Base-by-base conservation (phyloP, 23 tunicate species). In the Trididemnum nubilum region DNA sequence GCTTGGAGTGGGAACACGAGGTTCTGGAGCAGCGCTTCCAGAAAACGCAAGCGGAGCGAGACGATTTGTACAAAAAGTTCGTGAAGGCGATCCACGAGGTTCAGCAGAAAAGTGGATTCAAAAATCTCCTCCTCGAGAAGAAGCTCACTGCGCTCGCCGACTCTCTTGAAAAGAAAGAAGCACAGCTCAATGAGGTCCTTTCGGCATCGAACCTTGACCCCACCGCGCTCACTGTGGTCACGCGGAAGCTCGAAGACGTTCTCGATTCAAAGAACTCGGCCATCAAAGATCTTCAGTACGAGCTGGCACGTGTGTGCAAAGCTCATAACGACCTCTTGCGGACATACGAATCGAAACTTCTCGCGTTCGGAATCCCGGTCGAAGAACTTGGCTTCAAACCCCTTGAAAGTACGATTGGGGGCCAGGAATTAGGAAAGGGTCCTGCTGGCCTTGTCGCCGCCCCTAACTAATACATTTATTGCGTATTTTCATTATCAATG, bases 321-420 rank as follows among this genome's bases (percentile, higher is more conserved):
- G 99, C 99, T 0, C 99, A 95, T 84, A 95, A 95, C 83, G 99
- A 95, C 74, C 78, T 95, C 24, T 83, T 95, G 80, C 92, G 99
- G 25, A 95, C 99, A 0, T 95, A 95, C 84, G 99, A 95, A 66
- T 90, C 99, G 70, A 95, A 95, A 64, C 75, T 95, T 1, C 37
- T 79, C 38, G 86, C 99, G 1, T 95, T 95, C 81, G 99, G 99
- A 2, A 88, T 95, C 35, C 99, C 99, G 12, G 84, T 84, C 31
- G 96, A 95, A 72, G 99, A 95, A 82, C 82, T 95, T 3, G 99
- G 99, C 0, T 95, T 95, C 81, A 95, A 95, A 78, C 99, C 99
- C 33, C 86, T 95, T 37, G 99, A 95, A 69, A 89, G 90, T 61
- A 89, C 99, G 58, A 90, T 95, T 40, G 92, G 87, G 29, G 99